These are phyloP conservation scores for Cirrhinus mrigala DNA, from an alignment of 2,797 vertebrate species.

Conservation along the genomic window DNA sequence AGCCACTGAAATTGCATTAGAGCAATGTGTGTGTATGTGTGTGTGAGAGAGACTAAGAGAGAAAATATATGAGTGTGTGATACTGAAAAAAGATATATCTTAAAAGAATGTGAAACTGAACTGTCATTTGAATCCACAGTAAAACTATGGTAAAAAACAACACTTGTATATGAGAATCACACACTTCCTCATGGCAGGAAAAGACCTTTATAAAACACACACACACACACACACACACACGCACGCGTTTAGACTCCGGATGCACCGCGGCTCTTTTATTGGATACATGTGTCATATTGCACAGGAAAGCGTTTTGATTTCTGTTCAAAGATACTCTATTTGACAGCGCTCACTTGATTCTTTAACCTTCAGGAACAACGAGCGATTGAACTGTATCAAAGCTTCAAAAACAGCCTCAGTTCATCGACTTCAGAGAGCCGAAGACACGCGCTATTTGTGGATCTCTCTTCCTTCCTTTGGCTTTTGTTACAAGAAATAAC, in stretches of 20 bases:
- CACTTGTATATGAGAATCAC: neutral
- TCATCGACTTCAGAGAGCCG: conserved; percentile 35
- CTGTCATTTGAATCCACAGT: neutral
- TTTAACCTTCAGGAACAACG: conserved; percentile 75
- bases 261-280: conserved; percentile 42
- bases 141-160: neutral
- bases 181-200: neutral
- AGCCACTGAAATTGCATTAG: conserved; percentile 42
- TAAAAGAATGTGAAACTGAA: neutral
- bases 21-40: conserved; percentile 5
- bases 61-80: neutral
- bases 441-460: conserved; percentile 20
- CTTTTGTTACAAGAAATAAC: neutral
- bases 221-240: neutral
- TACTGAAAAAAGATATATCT: neutral
- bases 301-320: conserved; percentile 57
- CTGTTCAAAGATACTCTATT: conserved; percentile 70
- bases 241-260: conserved; percentile 4
- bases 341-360: conserved; percentile 71
- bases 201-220: conserved; percentile 4
- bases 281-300: conserved; percentile 46
- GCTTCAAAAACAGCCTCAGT: conserved; percentile 62
- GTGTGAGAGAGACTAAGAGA: neutral
- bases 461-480: conserved; percentile 28
- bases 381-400: conserved; percentile 72